Conservation (phyloP, 2,888 invertebrate genomes). For the Autographa gamma region DNA sequence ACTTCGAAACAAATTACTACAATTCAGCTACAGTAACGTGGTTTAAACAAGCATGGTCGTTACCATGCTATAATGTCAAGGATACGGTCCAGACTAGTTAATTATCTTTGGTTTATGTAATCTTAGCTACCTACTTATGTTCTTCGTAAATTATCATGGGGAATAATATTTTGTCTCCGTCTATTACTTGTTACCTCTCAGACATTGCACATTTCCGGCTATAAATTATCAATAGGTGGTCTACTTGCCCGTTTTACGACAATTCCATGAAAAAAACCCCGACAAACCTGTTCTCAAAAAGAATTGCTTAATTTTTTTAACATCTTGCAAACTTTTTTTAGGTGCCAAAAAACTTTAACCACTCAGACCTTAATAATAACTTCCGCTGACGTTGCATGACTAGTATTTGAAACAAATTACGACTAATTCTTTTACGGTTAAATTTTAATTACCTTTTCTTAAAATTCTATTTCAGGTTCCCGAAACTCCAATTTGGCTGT, state of each 20-base stretch:
- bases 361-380: background rate
- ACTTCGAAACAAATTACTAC: background rate
- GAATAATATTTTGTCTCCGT: too few species aligned
- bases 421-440: background rate
- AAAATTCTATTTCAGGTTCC: slow-evolving; percentile 80
- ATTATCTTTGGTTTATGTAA: background rate
- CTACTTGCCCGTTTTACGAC: background rate
- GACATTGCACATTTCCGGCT: too few species aligned
- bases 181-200: too few species aligned
- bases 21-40: background rate
- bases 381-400: background rate
- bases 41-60: background rate
- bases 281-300: too few species aligned
- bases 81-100: background rate
- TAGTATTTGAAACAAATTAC: too few species aligned
- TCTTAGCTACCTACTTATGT: background rate
- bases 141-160: too few species aligned
- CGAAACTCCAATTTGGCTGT: slow-evolving; percentile 90
- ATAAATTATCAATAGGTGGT: background rate
- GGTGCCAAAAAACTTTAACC: background rate
- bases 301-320: too few species aligned
- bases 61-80: background rate
- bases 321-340: background rate
- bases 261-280: background rate
- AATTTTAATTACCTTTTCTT: background rate